These are phyloP conservation scores for Athene noctua DNA, from an alignment of 2,113 vertebrate genomes.

Conservation along the genomic window DNA sequence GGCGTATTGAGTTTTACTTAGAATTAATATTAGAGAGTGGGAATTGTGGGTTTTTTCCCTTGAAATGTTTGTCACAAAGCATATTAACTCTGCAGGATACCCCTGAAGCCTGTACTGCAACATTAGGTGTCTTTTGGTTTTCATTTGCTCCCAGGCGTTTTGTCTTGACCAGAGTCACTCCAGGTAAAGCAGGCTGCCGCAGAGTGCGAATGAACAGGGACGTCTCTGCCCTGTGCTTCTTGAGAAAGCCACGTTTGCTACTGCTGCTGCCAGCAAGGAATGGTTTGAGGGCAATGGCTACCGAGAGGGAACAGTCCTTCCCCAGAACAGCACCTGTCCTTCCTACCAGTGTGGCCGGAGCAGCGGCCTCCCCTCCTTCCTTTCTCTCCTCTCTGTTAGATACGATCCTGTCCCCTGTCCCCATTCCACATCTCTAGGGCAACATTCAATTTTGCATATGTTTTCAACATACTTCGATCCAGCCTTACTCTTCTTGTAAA, in stretches of 20 bases:
- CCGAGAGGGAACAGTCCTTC: neutral
- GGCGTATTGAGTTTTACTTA: neutral
- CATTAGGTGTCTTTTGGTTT: too few species aligned
- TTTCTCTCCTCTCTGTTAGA: neutral
- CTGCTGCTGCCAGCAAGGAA: neutral
- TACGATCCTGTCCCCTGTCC: neutral
- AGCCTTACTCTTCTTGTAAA: neutral
- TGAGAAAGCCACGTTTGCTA: rapidly evolving
- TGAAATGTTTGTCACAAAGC: neutral
- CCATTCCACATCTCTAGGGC: neutral
- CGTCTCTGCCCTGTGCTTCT: neutral
- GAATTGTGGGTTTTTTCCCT: neutral
- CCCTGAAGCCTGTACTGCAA: neutral
- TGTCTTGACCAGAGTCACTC: neutral
- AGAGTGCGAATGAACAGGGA: rapidly evolving
- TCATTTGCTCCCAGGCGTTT: neutral
- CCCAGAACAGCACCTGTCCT: rapidly evolving
- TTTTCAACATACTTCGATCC: neutral
- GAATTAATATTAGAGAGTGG: neutral
- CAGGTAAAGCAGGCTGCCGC: neutral
- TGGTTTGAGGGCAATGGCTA: neutral
- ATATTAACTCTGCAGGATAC: rapidly evolving
- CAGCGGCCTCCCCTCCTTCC: neutral
- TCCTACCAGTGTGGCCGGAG: neutral
- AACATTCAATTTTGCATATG: rapidly evolving